Conservation (phyloP, 2,797 vertebrate species). For the Myripristis jacobus region DNA sequence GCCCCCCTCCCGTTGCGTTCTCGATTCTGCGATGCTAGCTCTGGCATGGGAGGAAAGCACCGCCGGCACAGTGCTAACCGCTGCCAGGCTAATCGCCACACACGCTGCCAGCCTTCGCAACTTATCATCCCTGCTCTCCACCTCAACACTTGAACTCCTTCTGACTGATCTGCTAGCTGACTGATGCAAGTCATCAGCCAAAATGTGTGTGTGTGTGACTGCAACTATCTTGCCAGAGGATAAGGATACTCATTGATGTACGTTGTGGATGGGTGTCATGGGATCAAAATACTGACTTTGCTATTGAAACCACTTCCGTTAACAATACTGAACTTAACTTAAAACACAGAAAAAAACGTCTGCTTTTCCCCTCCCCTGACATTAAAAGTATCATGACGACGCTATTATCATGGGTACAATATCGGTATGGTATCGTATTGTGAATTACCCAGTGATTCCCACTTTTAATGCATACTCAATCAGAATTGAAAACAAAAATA, state of each 20-base stretch:
- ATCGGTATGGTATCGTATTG: too few relatives aligned
- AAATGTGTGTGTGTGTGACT: constrained; percentile 14
- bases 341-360: too few relatives aligned
- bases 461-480: too few relatives aligned
- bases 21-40: constrained; percentile 45
- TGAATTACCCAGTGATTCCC: too few relatives aligned
- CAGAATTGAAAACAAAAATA: too few relatives aligned
- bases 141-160: constrained; percentile 48
- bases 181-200: constrained; percentile 49
- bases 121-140: constrained; percentile 56
- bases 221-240: neutral
- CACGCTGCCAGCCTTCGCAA: constrained; percentile 45
- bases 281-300: too few relatives aligned
- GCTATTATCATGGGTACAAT: too few relatives aligned
- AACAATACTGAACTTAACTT: too few relatives aligned
- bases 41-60: constrained; percentile 39
- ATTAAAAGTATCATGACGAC: too few relatives aligned
- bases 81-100: constrained; percentile 61
- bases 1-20: constrained; percentile 1
- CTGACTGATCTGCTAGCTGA: constrained; percentile 46
- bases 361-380: too few relatives aligned
- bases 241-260: neutral
- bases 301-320: too few relatives aligned
- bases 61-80: constrained; percentile 30
- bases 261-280: neutral